These are phyloP conservation scores for Lingula anatina DNA, from an alignment of 2,888 invertebrate genomes.

Conservation along the genomic window DNA sequence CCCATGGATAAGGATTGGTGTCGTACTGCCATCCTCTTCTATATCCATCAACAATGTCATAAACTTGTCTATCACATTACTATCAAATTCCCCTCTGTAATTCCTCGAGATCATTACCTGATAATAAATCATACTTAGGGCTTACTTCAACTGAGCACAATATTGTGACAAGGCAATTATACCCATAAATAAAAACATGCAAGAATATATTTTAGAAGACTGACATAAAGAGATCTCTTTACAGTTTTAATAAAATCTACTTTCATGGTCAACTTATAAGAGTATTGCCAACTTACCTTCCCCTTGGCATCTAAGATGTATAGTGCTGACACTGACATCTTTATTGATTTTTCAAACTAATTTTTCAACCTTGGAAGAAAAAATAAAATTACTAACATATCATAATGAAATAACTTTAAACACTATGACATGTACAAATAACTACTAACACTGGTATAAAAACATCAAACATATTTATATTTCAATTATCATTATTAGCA, in stretches of 20 bases:
- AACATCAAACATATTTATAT: no score
- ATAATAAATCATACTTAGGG: slow-evolving; percentile 5
- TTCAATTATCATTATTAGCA: no score
- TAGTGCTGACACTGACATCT: slow-evolving; percentile 97
- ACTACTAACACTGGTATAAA: no score
- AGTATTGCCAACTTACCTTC: slow-evolving; percentile 60
- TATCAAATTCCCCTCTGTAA: slow-evolving; percentile 95
- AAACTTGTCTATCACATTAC: slow-evolving; percentile 94
- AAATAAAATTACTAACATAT: no score
- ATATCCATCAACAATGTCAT: slow-evolving; percentile 96
- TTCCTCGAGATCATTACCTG: slow-evolving; percentile 91
- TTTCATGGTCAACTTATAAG: background rate
- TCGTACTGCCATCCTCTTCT: slow-evolving; percentile 90
- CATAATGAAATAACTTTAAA: no score
- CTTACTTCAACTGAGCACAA: background rate
- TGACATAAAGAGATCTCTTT: background rate
- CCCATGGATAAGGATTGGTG: slow-evolving; percentile 82
- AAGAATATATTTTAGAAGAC: background rate
- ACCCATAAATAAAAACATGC: no score
- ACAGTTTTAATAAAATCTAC: background rate
- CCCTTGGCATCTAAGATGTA: slow-evolving; percentile 96
- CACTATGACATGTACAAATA: no score
- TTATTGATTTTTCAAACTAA: no score
- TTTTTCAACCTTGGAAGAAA: no score
- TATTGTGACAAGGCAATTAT: background rate